Evolutionary conservation across 2,888 invertebrate species (phyloP), one percentile per base, ranked within the genome.

Genomic region (Ornithoptera priamus): DNA sequence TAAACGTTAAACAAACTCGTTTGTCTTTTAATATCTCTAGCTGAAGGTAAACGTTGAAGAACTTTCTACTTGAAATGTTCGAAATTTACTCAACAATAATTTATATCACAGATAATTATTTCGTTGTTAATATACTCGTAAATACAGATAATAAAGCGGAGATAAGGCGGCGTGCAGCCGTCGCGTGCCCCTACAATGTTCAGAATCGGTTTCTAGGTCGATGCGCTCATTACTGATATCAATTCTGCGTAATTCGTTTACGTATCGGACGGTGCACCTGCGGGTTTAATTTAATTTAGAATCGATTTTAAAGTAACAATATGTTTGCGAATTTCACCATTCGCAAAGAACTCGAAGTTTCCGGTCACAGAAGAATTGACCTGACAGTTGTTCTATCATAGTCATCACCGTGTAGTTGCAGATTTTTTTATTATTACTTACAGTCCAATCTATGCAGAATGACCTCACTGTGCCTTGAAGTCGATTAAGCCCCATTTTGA

Each of bases 141-240:
- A 67, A 56, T n/a, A 58, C 39, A 65, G 62, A 68, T 60, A 63
- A 57, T 65, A 58, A 67, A 42, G 15, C 50, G 50, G 17, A 36
- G 71, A 70, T 72, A 70, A 67, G 63, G 2, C 67, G 39, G 12
- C 59, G 60, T 39, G 64, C 56, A 39, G 58, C 17, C 24, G 67
- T 50, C 70, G 63, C 67, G 67, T 73, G 73, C 72, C 74, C 73
- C 71, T 75, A 74, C 72, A 75, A 72, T 74, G 76, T 73, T 70
- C 67, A 72, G 72, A 75, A 73, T 72, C 65, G 70, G 71, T 72
- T 75, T 76, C 77, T 77, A 77, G 77, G 77, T 75, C 75, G 69
- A 67, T 71, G 70, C 30, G 67, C 70, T 39, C 70, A 67, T 70
- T 70, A 70, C 36, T 57, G 70, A 67, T 67, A 70, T 70, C 59